Evolutionary conservation across 23 tunicate species (phyloP), one percentile per base, ranked within the genome.

Genomic region (Aplidium turbinatum): DNA sequence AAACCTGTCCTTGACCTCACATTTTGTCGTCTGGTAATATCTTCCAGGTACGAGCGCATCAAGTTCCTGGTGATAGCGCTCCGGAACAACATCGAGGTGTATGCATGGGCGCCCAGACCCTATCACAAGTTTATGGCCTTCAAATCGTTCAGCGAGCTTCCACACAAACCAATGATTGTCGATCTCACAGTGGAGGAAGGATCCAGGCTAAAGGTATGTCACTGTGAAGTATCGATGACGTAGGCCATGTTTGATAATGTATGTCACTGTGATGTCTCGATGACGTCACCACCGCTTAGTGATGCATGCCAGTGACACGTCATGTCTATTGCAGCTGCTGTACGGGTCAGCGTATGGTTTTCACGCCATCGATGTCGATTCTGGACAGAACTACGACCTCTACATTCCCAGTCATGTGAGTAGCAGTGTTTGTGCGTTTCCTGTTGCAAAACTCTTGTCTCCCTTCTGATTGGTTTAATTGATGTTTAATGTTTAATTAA

Each of bases 111-210:
- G 36, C 99, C 99, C 16, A 73, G 86, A 47, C 99, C 99, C 0
- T 95, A 95, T 50, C 99, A 95, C 47, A 95, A 95, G 47, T 95
- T 95, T 65, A 95, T 95, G 99, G 96, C 99, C 0, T 95, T 84
- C 80, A 95, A 95, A 58, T 84, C 99, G 31, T 95, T 95, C 77
- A 77, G 93, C 76, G 95, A 95, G 33, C 57, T 95, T 26, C 92
- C 96, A 9, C 96, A 88, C 71, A 95, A 85, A 63, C 99, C 99
- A 25, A 80, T 95, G 96, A 88, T 95, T 18, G 99, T 95, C 13
- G 96, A 95, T 63, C 85, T 95, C 19, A 95, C 99, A 0, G 99
- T 95, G 32, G 99, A 95, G 54, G 99, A 95, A 56, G 99, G 96
- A 13, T 88, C 96, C 38, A 65, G 99, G 27, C 74, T 95, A 47